Conservation (phyloP, 2,797 vertebrate species). For the Pantherophis vulpinus region DNA sequence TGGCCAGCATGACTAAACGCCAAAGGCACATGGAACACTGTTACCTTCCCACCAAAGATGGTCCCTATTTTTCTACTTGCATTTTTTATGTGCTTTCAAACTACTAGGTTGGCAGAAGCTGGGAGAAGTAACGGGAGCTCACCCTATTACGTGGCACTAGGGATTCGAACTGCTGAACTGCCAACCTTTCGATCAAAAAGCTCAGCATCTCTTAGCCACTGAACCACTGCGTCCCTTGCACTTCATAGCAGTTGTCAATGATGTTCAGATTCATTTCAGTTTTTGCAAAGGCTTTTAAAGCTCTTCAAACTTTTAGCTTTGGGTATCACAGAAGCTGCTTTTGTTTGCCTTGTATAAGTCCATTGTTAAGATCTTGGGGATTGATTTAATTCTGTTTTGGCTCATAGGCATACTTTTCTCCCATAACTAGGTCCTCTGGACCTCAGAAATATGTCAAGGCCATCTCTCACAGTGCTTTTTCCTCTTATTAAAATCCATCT, state of each 20-base stretch:
- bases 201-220: no score
- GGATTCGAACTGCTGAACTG: no score
- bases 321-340: not conserved
- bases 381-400: not conserved
- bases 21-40: no score
- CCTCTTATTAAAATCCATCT: not conserved
- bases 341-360: not conserved
- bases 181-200: no score
- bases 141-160: no score
- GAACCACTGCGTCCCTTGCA: no score
- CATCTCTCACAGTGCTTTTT: not conserved
- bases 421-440: not conserved
- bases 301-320: not conserved
- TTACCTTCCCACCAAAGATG: no score
- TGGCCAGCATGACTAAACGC: no score
- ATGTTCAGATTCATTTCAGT: not conserved
- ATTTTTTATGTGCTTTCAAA: no score
- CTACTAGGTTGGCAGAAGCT: no score
- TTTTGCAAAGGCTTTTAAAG: not conserved
- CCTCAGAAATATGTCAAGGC: not conserved
- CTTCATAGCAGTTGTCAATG: not conserved
- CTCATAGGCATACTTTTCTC: not conserved
- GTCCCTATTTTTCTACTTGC: no score
- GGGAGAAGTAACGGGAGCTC: no score
- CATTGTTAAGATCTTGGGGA: not conserved